Evolutionary conservation across 1,140 invertebrate species (phyloP), one percentile per base, ranked within the genome.

Genomic region (Euglossa dilemma): DNA sequence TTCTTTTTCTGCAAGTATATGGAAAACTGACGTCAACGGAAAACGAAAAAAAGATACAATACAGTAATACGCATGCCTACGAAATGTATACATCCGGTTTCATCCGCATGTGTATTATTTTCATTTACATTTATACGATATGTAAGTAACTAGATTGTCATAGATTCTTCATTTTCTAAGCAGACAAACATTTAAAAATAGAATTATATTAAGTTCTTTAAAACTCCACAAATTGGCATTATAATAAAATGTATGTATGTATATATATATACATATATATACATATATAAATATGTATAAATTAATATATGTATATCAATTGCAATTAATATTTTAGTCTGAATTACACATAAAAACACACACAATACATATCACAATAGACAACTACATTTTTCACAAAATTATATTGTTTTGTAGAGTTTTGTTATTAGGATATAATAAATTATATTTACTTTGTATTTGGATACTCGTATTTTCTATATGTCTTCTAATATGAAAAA

Each of bases 21-120:
- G 25, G 59, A 74, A 74, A 78, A 87, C n/a, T 74, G 52, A 78
- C 52, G 77, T 61, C 59, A 87, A 77, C 57, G 50, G 59, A 16
- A 57, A 84, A 20, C n/a, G 61, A 71, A 83, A 79, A 83, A 74
- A 76, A 52, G 59, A 63, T 28, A 84, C 50, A 86, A 73, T 57
- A 85, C 28, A 14, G 25, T 64, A 69, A 71, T 85, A 75, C 83
- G 83, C 84, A 85, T 81, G 76, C 54, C 45, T 73, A 63, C 9
- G 4, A 81, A 80, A 86, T 78, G 52, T 84, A 86, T 63, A 86
- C 85, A 86, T 86, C 85, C 85, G 85, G 72, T 85, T 85, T 66
- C 56, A 36, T 71, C 78, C 80, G 36, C 66, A 70, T 67, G 23
- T 76, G 18, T 71, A 61, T 9, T 64, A 56, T 45, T 18, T 28